phyloP scores from a whole-genome alignment of 2,113 vertebrate genomes.

The Gasterosteus nipponicus region DNA sequence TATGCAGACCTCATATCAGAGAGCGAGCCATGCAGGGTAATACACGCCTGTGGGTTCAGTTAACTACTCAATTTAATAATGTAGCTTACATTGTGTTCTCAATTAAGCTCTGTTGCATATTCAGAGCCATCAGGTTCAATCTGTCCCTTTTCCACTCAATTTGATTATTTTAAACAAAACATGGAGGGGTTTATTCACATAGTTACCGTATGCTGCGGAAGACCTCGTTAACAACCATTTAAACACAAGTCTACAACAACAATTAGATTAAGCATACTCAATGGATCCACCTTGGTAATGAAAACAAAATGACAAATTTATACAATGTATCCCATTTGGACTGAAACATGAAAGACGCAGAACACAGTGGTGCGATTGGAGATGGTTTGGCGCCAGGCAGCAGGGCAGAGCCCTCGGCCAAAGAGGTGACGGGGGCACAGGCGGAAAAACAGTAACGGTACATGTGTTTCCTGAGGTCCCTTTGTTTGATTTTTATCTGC shows the following conservation, averaged over 20 bases:
- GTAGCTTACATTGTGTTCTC: slow-evolving; percentile 40
- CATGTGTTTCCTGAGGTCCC: slow-evolving; percentile 35
- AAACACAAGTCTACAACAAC: slow-evolving; percentile 34
- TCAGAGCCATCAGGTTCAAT: slow-evolving; percentile 5
- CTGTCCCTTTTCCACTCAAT: slow-evolving; percentile 46
- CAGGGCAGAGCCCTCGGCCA: slow-evolving; percentile 12
- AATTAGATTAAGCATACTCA: not conserved
- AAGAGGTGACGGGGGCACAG: slow-evolving; percentile 29
- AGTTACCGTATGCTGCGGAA: not conserved
- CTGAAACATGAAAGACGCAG: slow-evolving; percentile 30
- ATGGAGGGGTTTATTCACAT: not conserved
- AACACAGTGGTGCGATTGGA: slow-evolving; percentile 38
- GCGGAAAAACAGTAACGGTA: slow-evolving; percentile 28
- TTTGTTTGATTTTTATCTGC: slow-evolving; percentile 57
- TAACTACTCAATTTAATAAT: slow-evolving; percentile 54
- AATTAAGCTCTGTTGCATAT: slow-evolving; percentile 41
- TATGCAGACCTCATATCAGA: slow-evolving; percentile 45
- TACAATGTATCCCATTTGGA: slow-evolving; percentile 12
- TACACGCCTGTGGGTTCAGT: slow-evolving; percentile 33
- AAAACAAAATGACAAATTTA: slow-evolving; percentile 36
- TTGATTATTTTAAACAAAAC: slow-evolving; percentile 34
- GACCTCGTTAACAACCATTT: slow-evolving; percentile 38
- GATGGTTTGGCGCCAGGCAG: slow-evolving; percentile 15
- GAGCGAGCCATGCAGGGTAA: slow-evolving; percentile 29
- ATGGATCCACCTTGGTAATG: slow-evolving; percentile 28